Percentiles rank a stretch among this genome's conserved stretches.
Evolutionary conservation across 2,888 invertebrate genomes (phyloP).

Genomic region (Tetragnatha montana): DNA sequence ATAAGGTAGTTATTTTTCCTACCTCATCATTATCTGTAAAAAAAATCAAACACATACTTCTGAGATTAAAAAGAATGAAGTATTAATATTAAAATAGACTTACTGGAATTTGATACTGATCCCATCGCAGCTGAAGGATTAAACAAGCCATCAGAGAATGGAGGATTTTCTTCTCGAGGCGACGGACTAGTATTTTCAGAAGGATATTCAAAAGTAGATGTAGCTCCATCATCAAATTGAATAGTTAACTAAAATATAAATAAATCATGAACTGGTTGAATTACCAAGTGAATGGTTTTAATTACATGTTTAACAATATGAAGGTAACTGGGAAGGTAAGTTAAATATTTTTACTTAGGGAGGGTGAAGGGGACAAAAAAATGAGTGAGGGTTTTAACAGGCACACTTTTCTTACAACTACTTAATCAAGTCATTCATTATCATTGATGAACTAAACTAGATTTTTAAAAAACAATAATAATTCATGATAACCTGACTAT

Average conservation of each 20-base stretch:
- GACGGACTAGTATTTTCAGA: constrained; percentile 82
- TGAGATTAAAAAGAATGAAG: not conserved
- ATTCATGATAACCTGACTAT: too few relatives aligned
- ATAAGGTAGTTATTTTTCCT: not conserved
- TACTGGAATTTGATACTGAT: constrained; percentile 56
- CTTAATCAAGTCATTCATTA: too few relatives aligned
- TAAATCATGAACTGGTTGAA: not conserved
- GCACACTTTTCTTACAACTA: too few relatives aligned
- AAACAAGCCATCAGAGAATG: constrained; percentile 6
- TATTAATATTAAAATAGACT: not conserved
- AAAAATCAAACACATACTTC: not conserved
- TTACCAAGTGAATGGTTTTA: too few relatives aligned
- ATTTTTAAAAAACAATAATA: too few relatives aligned
- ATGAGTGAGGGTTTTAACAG: too few relatives aligned
- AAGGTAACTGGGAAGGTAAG: not conserved
- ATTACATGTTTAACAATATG: not conserved
- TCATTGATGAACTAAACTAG: too few relatives aligned
- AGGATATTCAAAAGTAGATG: constrained; percentile 94
- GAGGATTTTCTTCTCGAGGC: constrained; percentile 77
- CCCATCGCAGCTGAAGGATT: constrained; percentile 43
- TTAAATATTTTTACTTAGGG: too few relatives aligned
- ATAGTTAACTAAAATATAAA: constrained; percentile 84
- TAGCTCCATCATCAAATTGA: constrained; percentile 90
- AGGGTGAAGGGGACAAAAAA: too few relatives aligned
- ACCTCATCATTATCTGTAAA: not conserved